Evolutionary conservation across 2,888 invertebrate species (phyloP), one percentile per base, ranked within the genome.

Genomic region (Perithous albicinctus): DNA sequence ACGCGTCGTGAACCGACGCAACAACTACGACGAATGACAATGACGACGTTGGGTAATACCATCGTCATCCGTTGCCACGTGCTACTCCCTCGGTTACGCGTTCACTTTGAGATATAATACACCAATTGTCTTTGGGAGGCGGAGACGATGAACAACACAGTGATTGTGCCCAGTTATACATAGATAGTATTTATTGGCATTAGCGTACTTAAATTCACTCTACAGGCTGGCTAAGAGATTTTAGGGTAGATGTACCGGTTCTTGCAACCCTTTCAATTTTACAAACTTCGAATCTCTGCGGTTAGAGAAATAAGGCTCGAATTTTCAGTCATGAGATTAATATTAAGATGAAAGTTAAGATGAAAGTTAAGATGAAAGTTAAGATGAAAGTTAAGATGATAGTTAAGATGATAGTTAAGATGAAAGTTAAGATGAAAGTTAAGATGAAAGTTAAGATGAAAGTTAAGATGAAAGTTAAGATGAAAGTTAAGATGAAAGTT

Each of bases 41-140:
- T 29, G 64, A 43, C 56, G 59, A 29, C 43, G 18, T 56, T 41
- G 70, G n/a, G 41, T 41, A 18, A 41, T 10, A 54, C 56, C 43
- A 26, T 59, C 59, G 70, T 70, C 70, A 70, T 41, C 59, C 15
- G 59, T 12, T 23, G 59, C 35, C 59, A 70, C 70, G 70, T 59
- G 70, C 29, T 56, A 41, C 23, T 18, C 43, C 41, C 43, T 32
- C 43, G 56, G 41, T 70, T 70, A 70, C 56, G 70, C 70, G 43
- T 18, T 8, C n/a, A 26, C 70, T 12, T 12, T 18, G 1, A 10
- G 63, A 41, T 2, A 23, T 63, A 18, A 10, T 7, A 63, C 18
- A 18, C 15, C 41, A 41, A 41, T 38, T 63, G 41, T 41, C 10
- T 20, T 23, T 4, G 23, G 10, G n/a, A 26, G 32, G 32, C 29